Conservation (phyloP, 2,797 vertebrate species). For the Myiothlypis coronata region DNA sequence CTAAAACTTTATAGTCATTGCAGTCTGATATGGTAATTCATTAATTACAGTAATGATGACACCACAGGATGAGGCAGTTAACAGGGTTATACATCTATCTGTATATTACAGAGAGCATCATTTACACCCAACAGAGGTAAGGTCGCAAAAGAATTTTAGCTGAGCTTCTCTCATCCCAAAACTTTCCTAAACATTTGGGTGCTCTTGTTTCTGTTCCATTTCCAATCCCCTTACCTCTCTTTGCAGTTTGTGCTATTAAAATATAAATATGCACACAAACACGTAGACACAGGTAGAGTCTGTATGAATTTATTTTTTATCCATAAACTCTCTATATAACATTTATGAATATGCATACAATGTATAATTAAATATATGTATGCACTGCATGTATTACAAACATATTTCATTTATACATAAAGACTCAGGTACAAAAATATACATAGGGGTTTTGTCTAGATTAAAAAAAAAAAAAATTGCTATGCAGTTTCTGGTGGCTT, state of each 20-base stretch:
- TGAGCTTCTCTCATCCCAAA: not conserved
- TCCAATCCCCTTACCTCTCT: rapidly evolving
- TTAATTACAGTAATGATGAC: conserved; percentile 67
- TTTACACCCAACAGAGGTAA: not conserved
- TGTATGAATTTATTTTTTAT: not conserved
- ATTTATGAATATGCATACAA: not conserved
- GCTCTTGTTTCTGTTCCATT: not conserved
- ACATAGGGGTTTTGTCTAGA: not conserved
- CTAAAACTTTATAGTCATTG: conserved; percentile 56
- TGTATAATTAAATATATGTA: too few relatives aligned
- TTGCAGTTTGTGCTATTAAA: not conserved
- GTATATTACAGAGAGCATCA: not conserved
- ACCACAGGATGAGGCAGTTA: conserved; percentile 53
- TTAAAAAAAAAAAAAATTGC: rapidly evolving
- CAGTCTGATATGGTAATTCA: conserved; percentile 63
- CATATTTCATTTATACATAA: not conserved
- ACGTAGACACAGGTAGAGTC: rapidly evolving
- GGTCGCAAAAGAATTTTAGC: not conserved
- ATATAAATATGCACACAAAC: not conserved
- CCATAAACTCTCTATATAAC: not conserved
- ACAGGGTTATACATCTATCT: conserved; percentile 53
- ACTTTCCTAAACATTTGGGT: not conserved
- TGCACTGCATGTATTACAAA: not conserved
- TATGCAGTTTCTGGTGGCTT: not conserved
- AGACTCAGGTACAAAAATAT: not conserved